Percentiles rank a stretch among this genome's conserved stretches.
Evolutionary conservation across 2,888 invertebrate genomes (phyloP).

Genomic region (Pandemis cinnamomeana): DNA sequence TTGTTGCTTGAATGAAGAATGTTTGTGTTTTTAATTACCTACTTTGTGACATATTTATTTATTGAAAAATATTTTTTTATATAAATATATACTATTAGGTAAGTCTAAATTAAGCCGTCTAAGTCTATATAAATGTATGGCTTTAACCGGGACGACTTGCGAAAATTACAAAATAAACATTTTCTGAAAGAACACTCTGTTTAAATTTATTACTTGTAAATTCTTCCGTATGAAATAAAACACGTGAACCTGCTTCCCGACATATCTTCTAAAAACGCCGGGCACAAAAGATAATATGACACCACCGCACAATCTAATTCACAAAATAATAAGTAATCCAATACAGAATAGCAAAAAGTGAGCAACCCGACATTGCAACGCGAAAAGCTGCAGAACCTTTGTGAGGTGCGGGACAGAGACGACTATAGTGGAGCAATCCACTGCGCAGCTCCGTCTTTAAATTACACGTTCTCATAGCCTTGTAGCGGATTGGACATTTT

Average conservation of each 20-base stretch:
- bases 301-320: slow-evolving; percentile 81
- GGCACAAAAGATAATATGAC: slow-evolving; percentile 77
- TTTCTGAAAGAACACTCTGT: not conserved
- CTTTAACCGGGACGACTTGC: not conserved
- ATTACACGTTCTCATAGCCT: slow-evolving; percentile 85
- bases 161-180: not conserved
- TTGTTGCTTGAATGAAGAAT: not conserved
- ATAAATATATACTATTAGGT: not conserved
- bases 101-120: too few relatives aligned
- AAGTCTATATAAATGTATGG: not conserved
- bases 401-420: slow-evolving; percentile 63
- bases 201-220: slow-evolving; percentile 14
- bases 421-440: slow-evolving; percentile 53
- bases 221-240: slow-evolving; percentile 28
- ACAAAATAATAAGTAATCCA: slow-evolving; percentile 83
- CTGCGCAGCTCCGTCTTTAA: slow-evolving; percentile 78
- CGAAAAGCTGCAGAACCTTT: slow-evolving; percentile 67
- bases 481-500: slow-evolving; percentile 60
- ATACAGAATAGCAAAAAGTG: slow-evolving; percentile 81
- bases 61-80: too few relatives aligned
- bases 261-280: slow-evolving; percentile 63
- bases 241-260: slow-evolving; percentile 67
- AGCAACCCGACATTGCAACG: slow-evolving; percentile 71
- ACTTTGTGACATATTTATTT: not conserved
- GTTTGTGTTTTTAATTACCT: not conserved